Percentiles rank a stretch among this genome's conserved stretches.
Conservation (phyloP, 2,888 invertebrate species). For the Oxyteleia sp. region DNA sequence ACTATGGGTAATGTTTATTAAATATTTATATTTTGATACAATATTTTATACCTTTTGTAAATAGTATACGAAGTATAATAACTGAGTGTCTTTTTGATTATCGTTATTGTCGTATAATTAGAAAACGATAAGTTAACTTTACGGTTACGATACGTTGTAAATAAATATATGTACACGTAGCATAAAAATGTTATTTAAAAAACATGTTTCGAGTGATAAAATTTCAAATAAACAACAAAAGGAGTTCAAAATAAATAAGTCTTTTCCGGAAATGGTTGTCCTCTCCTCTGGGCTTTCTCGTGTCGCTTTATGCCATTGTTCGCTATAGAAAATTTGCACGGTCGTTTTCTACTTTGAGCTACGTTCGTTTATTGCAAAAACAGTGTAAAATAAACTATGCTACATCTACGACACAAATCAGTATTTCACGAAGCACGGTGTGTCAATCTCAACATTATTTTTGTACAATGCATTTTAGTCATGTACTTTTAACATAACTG, state of each 20-base stretch:
- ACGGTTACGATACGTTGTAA: conserved; percentile 53
- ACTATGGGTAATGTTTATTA: conserved; percentile 56
- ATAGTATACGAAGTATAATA: conserved; percentile 63
- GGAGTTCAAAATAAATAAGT: conserved; percentile 44
- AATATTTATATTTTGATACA: conserved; percentile 69
- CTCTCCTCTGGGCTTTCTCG: conserved; percentile 3
- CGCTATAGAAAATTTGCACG: conserved; percentile 60
- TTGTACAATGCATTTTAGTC: neutral
- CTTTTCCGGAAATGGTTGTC: conserved; percentile 17
- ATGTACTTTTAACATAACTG: too few species aligned
- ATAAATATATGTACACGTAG: conserved; percentile 65
- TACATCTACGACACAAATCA: conserved; percentile 59
- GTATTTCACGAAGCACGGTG: conserved; percentile 46
- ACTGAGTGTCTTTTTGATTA: conserved; percentile 70
- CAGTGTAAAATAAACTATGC: conserved; percentile 67
- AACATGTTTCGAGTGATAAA: conserved; percentile 49
- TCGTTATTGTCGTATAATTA: conserved; percentile 69
- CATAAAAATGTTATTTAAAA: conserved; percentile 62
- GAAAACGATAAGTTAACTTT: conserved; percentile 47
- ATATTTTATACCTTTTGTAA: conserved; percentile 56
- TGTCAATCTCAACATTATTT: conserved; percentile 56
- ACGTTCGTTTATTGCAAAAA: conserved; percentile 66
- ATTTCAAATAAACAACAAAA: conserved; percentile 53
- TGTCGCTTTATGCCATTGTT: conserved; percentile 23
- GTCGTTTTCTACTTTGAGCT: conserved; percentile 58